These are phyloP conservation scores for Priocnemis perturbator DNA, from an alignment of 2,888 invertebrate genomes.

Conservation along the genomic window DNA sequence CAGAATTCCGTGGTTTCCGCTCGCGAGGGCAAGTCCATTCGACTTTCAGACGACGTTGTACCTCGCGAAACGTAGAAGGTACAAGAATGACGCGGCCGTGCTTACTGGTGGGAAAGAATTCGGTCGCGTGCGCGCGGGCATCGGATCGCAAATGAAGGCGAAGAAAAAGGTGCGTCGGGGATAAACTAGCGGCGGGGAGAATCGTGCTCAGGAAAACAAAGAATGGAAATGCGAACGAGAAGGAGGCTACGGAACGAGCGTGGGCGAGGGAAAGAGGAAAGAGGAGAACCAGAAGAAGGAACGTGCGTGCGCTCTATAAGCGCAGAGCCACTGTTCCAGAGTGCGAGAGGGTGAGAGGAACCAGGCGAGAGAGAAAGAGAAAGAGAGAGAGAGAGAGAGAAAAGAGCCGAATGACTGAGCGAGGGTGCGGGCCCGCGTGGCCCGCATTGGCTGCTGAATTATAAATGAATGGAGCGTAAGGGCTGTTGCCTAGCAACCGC, in stretches of 20 bases:
- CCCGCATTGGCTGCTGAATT: constrained; percentile 76
- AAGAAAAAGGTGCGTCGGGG: no score
- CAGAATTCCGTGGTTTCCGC: no score
- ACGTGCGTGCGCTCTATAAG: constrained; percentile 22
- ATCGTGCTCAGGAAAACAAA: constrained; percentile 12
- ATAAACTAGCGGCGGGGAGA: no score
- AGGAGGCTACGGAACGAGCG: constrained; percentile 15
- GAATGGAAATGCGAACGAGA: constrained; percentile 24
- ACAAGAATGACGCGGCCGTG: background rate
- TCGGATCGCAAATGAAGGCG: background rate
- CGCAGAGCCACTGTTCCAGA: constrained; percentile 15
- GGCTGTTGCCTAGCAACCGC: constrained; percentile 75
- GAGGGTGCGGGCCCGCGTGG: constrained; percentile 73
- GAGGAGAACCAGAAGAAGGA: background rate
- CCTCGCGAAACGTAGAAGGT: no score
- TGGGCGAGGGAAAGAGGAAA: constrained; percentile 14
- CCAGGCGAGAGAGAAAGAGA: constrained; percentile 25
- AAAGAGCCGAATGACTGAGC: constrained; percentile 60
- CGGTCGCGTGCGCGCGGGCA: background rate
- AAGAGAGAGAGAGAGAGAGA: constrained; percentile 28
- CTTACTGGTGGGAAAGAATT: background rate
- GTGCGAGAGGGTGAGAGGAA: constrained; percentile 8
- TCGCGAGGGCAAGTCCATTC: no score
- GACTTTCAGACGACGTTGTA: no score
- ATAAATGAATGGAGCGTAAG: constrained; percentile 75